Base-by-base conservation (phyloP, 1,140 invertebrate species). In the Drosophila ogumai region DNA sequence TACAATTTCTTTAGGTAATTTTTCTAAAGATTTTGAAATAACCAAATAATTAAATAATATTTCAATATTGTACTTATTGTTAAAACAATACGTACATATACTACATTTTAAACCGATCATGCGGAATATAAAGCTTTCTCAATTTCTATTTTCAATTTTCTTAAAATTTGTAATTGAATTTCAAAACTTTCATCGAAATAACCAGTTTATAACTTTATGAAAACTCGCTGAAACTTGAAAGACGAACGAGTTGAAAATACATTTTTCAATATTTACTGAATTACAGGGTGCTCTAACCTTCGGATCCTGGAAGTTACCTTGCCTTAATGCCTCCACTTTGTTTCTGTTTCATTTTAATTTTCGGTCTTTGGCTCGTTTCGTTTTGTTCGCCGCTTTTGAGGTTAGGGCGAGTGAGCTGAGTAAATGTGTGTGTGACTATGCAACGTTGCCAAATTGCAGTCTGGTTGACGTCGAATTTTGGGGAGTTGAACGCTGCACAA, bases 361-460 rank as follows among this genome's bases (percentile, higher is more conserved):
- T 55, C 52, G 13, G 52, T 38, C 13, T 25, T 55, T 22, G 13
- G 13, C 36, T 55, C 34, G 15, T 13, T 56, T 25, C 54, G 54
- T 43, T 64, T 12, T 55, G 41, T 19, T 46, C 8, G 15, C 41
- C 13, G 28, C 12, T 32, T 31, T 79, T 59, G 54, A 57, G 78
- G 64, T 79, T 75, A 65, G 60, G 49, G 54, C 28, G 25, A 38
- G 41, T 31, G 13, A 22, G 32, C 10, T 34, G 15, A 32, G 28
- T 7, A 1, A 12, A 6, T n/a, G 46, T n/a, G 25, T 17, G 22
- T 22, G 15, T 44, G 61, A 6, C 57, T 25, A 25, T 67, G 78
- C 82, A 68, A 59, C 49, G 84, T 87, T 87, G 84, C 84, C 84
- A 88, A 87, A 87, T 74, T 87, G 76, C 84, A 88, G 63, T 66